Base-by-base conservation (phyloP, 2,888 invertebrate species). In the Desoria tigrina region DNA sequence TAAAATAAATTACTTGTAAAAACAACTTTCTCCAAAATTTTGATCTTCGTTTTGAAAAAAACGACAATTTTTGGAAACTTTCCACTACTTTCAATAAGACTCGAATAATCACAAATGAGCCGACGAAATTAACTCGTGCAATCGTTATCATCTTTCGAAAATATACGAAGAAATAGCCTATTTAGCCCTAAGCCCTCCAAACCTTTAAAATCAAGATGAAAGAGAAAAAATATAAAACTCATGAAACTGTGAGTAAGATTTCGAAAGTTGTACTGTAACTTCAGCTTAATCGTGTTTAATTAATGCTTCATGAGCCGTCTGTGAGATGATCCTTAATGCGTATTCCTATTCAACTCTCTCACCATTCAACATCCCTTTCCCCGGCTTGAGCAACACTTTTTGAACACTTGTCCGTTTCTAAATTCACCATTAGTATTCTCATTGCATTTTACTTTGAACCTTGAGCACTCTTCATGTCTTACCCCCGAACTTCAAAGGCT, bases 261-360 rank as follows among this genome's bases (percentile, higher is more conserved):
- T 45, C 16, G n/a, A 18, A 39, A 45, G 45, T 18, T 45, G 45
- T 45, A n/a, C n/a, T 45, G 21, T 45, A 51, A 55, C 42, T 42
- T 64, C 32, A 54, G 42, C 50, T 62, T 66, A 54, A 66, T 66
- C 51, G 55, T 42, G 45, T 59, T 57, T 66, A 66, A 66, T 66
- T 66, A 66, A 66, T 66, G 63, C 54, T 42, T 62, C 63, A 62
- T 60, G 59, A 63, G 58, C 55, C 42, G 50, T 55, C 60, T 63
- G 27, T 39, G 32, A 42, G 54, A 32, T 32, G 6, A 32, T 32
- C 32, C 32, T 32, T 32, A 32, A 32, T 32, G 32, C 32, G 4
- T 32, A 32, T 32, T 32, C 32, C 32, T 7, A 4, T 32, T 7
- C 32, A n/a, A n/a, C n/a, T n/a, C 32, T 51, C 51, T 23, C 7